Evolutionary conservation across 2,888 invertebrate species (phyloP), one percentile per base, ranked within the genome.

Genomic region (Augochlorella aurata): DNA sequence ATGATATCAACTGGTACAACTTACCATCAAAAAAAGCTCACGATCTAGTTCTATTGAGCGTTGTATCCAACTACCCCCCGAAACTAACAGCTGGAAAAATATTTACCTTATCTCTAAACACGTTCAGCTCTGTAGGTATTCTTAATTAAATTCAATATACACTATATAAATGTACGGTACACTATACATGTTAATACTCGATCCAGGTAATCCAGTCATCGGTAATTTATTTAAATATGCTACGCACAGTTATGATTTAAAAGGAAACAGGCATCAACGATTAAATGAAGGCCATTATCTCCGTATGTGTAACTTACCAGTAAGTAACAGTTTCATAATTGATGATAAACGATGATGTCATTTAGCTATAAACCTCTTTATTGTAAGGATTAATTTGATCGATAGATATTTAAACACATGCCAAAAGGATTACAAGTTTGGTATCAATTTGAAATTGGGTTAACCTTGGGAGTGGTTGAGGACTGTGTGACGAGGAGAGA

Each of bases 21-120:
- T 50, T 89, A 4, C 81, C 84, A 10, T 65, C 38, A 0, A 81
- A 82, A 29, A 77, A 24, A 47, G 85, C 81, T 12, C 68, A 61
- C 5, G 66, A 71, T 24, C 45, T 91, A 8, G 88, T 91, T 75
- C 63, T 91, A 50, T 65, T 90, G 49, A 84, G 89, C 4, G 24
- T 78, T 0, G 85, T 89, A 29, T 79, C 90, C 2, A 89, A 87
- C 68, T 80, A 83, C 76, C 90, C 90, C 0, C 83, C 86, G 0
- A 88, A 82, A 67, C 85, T 91, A 10, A 90, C 90, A 7, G 91
- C 90, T 69, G 91, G 90, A 38, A 91, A 89, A 81, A 83, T 91
- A 68, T 71, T 88, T 8, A 81, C 88, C 7, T 54, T 91, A 2
- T 90, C 91, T 0, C 69, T 90, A 9, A 75, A 68, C 14, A 88